A percentile compares a stretch with the other conserved stretches of the same genome.
Conservation (phyloP, 2,888 invertebrate species). For the Macaria notata region DNA sequence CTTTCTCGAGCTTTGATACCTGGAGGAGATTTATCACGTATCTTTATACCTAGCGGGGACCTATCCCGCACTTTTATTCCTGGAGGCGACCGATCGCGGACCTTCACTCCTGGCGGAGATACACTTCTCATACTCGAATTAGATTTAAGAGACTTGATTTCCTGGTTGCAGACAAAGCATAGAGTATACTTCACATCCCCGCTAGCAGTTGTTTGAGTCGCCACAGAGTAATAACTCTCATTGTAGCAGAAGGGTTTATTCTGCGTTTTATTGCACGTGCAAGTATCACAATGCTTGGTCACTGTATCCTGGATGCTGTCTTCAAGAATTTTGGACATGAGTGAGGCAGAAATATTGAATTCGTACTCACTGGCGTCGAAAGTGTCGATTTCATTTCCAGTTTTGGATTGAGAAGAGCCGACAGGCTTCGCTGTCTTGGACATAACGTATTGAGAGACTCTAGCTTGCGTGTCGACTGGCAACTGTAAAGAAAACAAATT, state of each 20-base stretch:
- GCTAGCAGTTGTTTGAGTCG: constrained; percentile 82
- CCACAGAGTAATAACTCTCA: constrained; percentile 81
- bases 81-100: constrained; percentile 47
- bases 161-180: constrained; percentile 85
- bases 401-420: constrained; percentile 68
- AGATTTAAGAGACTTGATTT: constrained; percentile 70
- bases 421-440: constrained; percentile 79
- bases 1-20: constrained; percentile 43
- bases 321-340: constrained; percentile 95
- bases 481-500: constrained; percentile 82
- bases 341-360: constrained; percentile 91
- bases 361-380: constrained; percentile 83
- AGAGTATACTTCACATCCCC: constrained; percentile 78
- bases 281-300: constrained; percentile 92
- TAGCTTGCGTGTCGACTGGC: constrained; percentile 94
- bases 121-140: constrained; percentile 67
- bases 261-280: constrained; percentile 85
- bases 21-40: too few species aligned
- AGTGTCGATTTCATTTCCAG: constrained; percentile 68
- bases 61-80: constrained; percentile 43
- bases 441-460: constrained; percentile 90
- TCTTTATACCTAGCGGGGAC: constrained; percentile 29
- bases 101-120: constrained; percentile 54
- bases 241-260: constrained; percentile 79
- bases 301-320: constrained; percentile 92